Base-by-base conservation (phyloP, 2,888 invertebrate genomes). In the Epinotia bilunana region DNA sequence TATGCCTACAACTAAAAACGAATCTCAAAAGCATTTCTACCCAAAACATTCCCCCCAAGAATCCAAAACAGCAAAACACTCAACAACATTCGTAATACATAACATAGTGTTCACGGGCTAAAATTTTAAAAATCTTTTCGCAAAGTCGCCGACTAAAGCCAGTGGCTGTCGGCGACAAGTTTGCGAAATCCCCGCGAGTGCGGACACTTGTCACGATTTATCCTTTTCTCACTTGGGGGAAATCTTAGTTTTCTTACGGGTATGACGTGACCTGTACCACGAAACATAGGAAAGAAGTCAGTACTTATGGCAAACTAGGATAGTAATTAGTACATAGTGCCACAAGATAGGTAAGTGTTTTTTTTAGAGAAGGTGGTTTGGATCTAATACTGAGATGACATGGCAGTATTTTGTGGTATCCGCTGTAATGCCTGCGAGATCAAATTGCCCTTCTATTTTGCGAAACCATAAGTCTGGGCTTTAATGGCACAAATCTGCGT, bases 161-260 rank as follows among this genome's bases (percentile, higher is more conserved):
- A 73, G 78, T 64, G 67, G 64, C 72, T 57, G 71, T 62, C 57
- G 55, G 53, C 65, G 67, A 71, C 68, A 74, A 75, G 72, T 77
- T 69, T 67, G 73, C 73, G 77, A 77, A 80, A 80, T 79, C 80
- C 69, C 74, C 74, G 69, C 71, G 71, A 79, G 74, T 77, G 78
- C 69, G 77, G 77, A 80, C 82, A 79, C 80, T 83, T 82, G 83
- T 83, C 81, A 79, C 72, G 74, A 79, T 78, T 80, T 81, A 80
- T 81, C 79, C 78, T 78, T 77, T 78, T 76, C 80, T 72, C 74
- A 71, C 77, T 77, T 77, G 77, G 77, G 78, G 73, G 77, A 79
- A 82, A 80, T 79, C 80, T 78, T 78, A 79, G 79, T 78, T 80
- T 77, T 78, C 76, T 78, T 79, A 79, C 79, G 61, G 72, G 61